A percentile compares a stretch with the other conserved stretches of the same genome.
Conservation (phyloP, 2,797 vertebrate species). For the Enteromius trimaculatus region DNA sequence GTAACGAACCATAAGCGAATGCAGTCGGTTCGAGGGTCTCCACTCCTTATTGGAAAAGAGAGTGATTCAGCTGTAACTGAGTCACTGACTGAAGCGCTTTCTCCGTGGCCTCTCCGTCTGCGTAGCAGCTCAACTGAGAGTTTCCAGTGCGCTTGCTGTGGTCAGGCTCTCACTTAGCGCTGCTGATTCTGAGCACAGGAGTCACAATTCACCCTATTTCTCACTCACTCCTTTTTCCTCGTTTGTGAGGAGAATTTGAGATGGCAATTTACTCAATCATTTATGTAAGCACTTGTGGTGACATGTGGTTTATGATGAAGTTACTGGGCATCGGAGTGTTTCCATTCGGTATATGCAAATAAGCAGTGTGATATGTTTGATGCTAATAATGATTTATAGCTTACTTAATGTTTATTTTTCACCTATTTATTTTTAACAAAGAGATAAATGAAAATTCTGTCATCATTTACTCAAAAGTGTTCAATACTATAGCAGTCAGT, state of each 20-base stretch:
- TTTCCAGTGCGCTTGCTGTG: constrained; percentile 59
- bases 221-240: constrained; percentile 28
- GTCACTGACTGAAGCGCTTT: constrained; percentile 52
- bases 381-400: not conserved
- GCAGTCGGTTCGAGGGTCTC: not conserved
- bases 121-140: constrained; percentile 38
- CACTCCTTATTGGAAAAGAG: constrained; percentile 42
- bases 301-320: not conserved
- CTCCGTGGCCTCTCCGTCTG: constrained; percentile 29
- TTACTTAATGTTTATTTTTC: not conserved
- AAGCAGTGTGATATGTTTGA: not conserved
- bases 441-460: not conserved
- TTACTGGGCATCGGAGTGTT: not conserved
- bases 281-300: not conserved
- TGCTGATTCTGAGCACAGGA: constrained; percentile 3
- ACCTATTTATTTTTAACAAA: not conserved
- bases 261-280: constrained; percentile 22
- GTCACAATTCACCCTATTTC: constrained; percentile 17
- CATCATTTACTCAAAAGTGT: not conserved
- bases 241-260: constrained; percentile 31
- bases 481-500: not conserved
- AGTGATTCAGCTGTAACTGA: constrained; percentile 31
- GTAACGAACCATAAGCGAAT: not conserved
- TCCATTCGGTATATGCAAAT: not conserved
- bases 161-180: constrained; percentile 27